A percentile compares a stretch with the other conserved stretches of the same genome.
Conservation (phyloP, 2,113 vertebrate genomes). For the Xiphophorus hellerii region DNA sequence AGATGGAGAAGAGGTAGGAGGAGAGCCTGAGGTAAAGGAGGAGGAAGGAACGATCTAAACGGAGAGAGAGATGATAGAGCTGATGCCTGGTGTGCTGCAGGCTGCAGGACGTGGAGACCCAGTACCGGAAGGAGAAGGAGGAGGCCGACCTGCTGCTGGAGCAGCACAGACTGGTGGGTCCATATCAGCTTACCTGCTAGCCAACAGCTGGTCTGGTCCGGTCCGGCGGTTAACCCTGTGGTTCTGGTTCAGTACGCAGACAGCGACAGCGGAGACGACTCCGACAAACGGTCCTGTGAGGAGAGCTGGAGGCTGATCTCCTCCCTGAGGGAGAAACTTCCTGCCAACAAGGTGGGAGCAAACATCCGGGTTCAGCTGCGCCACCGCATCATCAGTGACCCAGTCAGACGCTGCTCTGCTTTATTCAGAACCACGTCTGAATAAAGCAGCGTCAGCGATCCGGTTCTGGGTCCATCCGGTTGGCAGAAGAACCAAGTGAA, state of each 20-base stretch:
- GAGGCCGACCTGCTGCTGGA: slow-evolving; percentile 89
- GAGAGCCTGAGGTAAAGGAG: too few relatives aligned
- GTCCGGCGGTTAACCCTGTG: neutral
- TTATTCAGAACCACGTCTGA: too few relatives aligned
- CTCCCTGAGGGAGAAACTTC: slow-evolving; percentile 82
- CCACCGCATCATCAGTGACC: too few relatives aligned
- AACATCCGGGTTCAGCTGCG: too few relatives aligned
- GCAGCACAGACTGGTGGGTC: slow-evolving; percentile 87
- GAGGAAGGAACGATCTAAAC: too few relatives aligned
- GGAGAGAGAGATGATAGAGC: too few relatives aligned
- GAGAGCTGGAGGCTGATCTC: slow-evolving; percentile 92
- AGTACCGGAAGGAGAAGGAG: slow-evolving; percentile 89
- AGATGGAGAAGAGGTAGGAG: slow-evolving; percentile 89
- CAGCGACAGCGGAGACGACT: slow-evolving; percentile 82
- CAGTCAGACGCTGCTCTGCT: too few relatives aligned
- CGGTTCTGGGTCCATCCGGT: too few relatives aligned
- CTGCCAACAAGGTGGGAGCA: slow-evolving; percentile 22
- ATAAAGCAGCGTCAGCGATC: too few relatives aligned
- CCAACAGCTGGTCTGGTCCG: fast-evolving
- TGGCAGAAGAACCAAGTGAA: too few relatives aligned
- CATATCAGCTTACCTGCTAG: neutral
- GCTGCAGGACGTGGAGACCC: slow-evolving; percentile 88
- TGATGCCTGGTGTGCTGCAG: slow-evolving; percentile 52
- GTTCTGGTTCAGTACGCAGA: slow-evolving; percentile 29
- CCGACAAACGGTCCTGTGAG: slow-evolving; percentile 90